Percentiles rank a stretch among this genome's conserved stretches.
These are phyloP conservation scores for Prunella fulvescens DNA, from an alignment of 2,113 vertebrate species.

Conservation along the genomic window DNA sequence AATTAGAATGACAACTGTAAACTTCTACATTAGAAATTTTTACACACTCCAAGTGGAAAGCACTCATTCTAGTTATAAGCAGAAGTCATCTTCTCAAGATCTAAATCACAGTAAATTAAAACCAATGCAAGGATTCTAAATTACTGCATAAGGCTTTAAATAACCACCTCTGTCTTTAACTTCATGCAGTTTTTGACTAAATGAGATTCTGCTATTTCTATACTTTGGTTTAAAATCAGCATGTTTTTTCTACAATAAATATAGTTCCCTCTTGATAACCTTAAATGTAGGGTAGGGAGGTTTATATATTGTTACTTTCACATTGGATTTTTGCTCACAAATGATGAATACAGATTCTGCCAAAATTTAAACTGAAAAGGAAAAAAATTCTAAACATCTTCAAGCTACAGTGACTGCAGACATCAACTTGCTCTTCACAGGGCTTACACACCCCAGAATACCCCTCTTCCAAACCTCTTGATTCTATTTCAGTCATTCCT, in stretches of 20 bases:
- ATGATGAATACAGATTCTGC: not conserved
- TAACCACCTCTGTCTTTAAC: not conserved
- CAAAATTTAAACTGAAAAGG: not conserved
- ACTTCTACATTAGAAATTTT: not conserved
- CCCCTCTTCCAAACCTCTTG: not conserved
- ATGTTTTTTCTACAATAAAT: not conserved
- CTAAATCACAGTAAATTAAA: not conserved
- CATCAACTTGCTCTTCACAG: not conserved
- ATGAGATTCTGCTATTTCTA: not conserved
- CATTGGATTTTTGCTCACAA: not conserved
- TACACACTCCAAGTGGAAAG: not conserved
- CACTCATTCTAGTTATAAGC: not conserved
- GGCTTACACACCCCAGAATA: not conserved
- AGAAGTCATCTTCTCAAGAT: not conserved
- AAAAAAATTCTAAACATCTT: not conserved
- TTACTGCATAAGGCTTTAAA: not conserved
- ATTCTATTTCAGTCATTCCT: conserved; percentile 8
- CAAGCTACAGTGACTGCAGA: not conserved
- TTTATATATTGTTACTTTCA: not conserved
- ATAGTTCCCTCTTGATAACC: not conserved
- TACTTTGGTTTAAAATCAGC: not conserved
- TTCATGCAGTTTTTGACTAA: not conserved
- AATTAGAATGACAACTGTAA: not conserved
- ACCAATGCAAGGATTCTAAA: not conserved
- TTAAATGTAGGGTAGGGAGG: not conserved